Evolutionary conservation across 2,113 vertebrate genomes (phyloP).

Genomic region (Psettodes erumei): DNA sequence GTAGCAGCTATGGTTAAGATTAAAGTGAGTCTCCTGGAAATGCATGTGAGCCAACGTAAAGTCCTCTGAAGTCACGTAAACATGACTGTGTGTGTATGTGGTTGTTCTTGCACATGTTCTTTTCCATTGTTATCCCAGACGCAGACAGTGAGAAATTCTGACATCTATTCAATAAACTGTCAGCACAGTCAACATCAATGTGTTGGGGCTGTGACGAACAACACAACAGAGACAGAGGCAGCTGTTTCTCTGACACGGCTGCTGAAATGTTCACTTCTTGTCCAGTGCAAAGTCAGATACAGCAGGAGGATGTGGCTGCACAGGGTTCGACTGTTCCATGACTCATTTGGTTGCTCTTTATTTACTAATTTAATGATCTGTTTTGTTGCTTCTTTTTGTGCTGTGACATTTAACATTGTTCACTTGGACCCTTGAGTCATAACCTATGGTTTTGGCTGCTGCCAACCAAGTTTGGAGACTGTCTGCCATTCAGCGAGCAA

Average conservation of each 20-base stretch:
- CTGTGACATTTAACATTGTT: neutral
- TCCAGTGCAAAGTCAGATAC: neutral
- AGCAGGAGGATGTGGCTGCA: neutral
- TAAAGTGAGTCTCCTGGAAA: too few relatives aligned
- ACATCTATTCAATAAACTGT: slow-evolving; percentile 66
- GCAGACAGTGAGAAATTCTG: slow-evolving; percentile 42
- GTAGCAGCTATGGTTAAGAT: too few relatives aligned
- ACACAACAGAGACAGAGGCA: slow-evolving; percentile 33
- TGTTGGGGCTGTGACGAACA: slow-evolving; percentile 43
- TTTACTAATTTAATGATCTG: neutral
- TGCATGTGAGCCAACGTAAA: too few relatives aligned
- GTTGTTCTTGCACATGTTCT: slow-evolving; percentile 32
- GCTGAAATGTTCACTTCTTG: slow-evolving; percentile 27
- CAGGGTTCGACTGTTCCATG: neutral
- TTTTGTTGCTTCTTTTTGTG: neutral
- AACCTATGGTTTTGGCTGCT: neutral
- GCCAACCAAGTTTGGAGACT: neutral
- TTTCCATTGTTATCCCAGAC: slow-evolving; percentile 44
- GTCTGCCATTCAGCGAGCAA: neutral
- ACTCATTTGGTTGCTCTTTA: neutral
- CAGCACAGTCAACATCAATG: slow-evolving; percentile 49
- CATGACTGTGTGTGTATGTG: neutral
- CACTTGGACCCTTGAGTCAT: neutral
- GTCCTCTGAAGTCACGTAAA: too few relatives aligned
- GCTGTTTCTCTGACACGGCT: slow-evolving; percentile 27